Percentiles rank a stretch among this genome's conserved stretches.
phyloP scores from a whole-genome alignment of 2,113 vertebrate species.

The Gnathonemus longibarbis region DNA sequence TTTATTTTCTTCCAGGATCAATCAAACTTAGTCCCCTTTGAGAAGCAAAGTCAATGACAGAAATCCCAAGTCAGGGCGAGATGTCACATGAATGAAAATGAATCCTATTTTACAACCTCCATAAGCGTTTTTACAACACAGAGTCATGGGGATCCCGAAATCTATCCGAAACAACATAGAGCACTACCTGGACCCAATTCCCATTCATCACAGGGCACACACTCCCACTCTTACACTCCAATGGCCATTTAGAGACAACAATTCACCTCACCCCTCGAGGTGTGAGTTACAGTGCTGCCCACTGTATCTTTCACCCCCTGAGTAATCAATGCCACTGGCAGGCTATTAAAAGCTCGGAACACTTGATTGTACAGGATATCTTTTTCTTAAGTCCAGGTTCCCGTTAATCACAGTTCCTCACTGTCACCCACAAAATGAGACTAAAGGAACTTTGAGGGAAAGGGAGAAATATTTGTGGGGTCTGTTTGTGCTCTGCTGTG shows the following conservation, averaged over 20 bases:
- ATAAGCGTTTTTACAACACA: background rate
- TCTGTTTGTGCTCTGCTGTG: background rate
- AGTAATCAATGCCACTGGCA: background rate
- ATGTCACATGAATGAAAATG: background rate
- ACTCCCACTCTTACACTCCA: background rate
- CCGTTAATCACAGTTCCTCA: background rate
- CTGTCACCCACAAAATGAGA: background rate
- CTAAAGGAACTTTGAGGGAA: background rate
- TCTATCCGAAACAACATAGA: background rate
- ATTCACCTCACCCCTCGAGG: background rate
- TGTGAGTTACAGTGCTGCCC: background rate
- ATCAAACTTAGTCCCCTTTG: background rate
- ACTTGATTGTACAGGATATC: background rate
- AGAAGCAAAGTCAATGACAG: background rate
- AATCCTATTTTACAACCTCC: background rate
- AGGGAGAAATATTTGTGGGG: background rate
- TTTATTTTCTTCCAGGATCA: slow-evolving; percentile 1
- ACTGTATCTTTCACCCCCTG: background rate
- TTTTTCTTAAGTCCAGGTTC: background rate
- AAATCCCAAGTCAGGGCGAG: background rate
- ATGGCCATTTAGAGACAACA: background rate
- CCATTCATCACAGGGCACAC: background rate
- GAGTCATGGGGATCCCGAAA: background rate
- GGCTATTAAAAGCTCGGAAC: background rate
- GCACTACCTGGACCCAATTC: background rate